Conservation (phyloP, 2,797 vertebrate species). For the Dermochelys coriacea region DNA sequence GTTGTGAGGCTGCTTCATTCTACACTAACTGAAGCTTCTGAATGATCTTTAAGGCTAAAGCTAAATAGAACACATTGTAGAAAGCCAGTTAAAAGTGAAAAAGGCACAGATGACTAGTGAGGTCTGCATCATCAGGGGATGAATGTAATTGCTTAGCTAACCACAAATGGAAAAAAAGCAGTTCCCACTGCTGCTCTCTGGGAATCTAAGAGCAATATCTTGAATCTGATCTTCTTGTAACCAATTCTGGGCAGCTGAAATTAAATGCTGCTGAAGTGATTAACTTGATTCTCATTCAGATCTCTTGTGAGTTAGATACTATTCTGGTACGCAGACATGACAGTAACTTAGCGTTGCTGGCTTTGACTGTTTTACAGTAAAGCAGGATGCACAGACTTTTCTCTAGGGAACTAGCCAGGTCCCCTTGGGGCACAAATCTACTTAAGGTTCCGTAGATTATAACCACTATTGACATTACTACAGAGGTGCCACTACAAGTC, state of each 20-base stretch:
- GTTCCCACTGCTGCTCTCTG: not conserved
- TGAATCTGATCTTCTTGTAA: conserved; percentile 46
- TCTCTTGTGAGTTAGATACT: not conserved
- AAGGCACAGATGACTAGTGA: not conserved
- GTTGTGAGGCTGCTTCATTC: not conserved
- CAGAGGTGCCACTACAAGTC: not conserved
- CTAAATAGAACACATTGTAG: not conserved
- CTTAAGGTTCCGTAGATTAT: not conserved
- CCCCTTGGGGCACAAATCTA: not conserved
- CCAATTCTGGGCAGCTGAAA: not conserved
- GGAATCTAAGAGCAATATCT: conserved; percentile 1
- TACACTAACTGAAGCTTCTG: not conserved
- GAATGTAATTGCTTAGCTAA: not conserved
- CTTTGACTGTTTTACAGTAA: not conserved
- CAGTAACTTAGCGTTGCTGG: not conserved
- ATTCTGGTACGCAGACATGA: not conserved
- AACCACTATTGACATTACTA: not conserved
- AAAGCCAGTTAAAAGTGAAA: not conserved
- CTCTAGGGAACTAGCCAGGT: not conserved
- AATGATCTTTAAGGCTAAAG: not conserved
- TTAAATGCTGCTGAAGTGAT: conserved; percentile 19
- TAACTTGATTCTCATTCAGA: conserved; percentile 21
- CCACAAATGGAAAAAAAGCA: not conserved
- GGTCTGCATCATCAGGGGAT: not conserved
- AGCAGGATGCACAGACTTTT: not conserved